A percentile compares a stretch with the other conserved stretches of the same genome.
phyloP scores from a whole-genome alignment of 2,113 vertebrate species.

The Malaclemys terrapin region DNA sequence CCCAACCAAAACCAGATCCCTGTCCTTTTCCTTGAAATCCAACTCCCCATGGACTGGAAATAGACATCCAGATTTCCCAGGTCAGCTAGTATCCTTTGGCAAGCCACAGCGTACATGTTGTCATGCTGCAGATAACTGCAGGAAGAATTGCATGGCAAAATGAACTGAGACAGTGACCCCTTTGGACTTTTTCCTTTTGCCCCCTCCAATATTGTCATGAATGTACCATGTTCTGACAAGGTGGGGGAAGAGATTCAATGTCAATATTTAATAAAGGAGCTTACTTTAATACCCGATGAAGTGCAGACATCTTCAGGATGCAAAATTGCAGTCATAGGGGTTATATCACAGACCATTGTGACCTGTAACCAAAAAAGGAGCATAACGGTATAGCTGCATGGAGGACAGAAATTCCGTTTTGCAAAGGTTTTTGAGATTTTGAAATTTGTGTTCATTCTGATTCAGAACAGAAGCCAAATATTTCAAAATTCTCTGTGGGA shows the following conservation, averaged over 20 bases:
- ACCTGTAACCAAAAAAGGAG: background rate
- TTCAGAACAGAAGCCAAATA: conserved; percentile 59
- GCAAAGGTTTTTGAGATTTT: conserved; percentile 51
- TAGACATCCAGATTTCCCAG: background rate
- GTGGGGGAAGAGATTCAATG: background rate
- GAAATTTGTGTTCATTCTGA: conserved; percentile 50
- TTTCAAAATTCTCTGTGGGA: conserved; percentile 49
- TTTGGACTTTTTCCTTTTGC: background rate
- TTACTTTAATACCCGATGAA: background rate
- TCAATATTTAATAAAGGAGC: background rate
- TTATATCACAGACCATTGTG: background rate
- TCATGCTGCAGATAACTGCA: background rate
- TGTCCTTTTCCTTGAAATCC: background rate
- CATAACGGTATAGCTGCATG: background rate
- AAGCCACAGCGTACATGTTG: background rate
- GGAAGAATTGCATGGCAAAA: background rate
- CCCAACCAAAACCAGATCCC: background rate
- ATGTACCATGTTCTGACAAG: background rate
- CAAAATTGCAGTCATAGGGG: background rate
- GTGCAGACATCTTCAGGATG: background rate
- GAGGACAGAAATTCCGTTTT: background rate
- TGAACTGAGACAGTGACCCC: background rate
- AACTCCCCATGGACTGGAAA: background rate
- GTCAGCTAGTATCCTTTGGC: background rate
- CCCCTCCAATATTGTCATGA: background rate